Base-by-base conservation (phyloP, 2,888 invertebrate species). In the Ectemnius cavifrons region DNA sequence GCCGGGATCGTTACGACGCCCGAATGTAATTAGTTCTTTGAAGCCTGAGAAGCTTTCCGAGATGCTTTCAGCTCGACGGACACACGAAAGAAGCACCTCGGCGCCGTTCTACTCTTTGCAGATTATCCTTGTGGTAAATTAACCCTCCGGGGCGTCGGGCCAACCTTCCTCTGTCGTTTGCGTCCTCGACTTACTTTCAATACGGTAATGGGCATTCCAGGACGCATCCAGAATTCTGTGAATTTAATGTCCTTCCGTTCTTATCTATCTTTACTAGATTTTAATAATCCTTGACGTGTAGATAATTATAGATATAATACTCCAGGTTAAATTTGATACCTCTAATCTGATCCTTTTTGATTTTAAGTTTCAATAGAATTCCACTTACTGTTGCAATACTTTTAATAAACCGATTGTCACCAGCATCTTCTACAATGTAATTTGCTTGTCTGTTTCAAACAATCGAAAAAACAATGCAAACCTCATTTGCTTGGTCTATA, bases 11-110 rank as follows among this genome's bases (percentile, higher is more conserved):
- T 71, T 71, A 76, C 73, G 75, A 72, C n/a, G 52, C 37, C 67
- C 69, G 79, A 78, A 74, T 66, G 73, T 85, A 84, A 85, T 84
- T 83, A 84, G 75, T 73, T 83, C 80, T 85, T 84, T 78, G 78
- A 84, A 49, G 74, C 63, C 46, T 77, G 73, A 71, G 68, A 77
- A 70, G 63, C 65, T 11, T 37, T 37, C 37, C 37, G 37, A 6
- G 37, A 37, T 37, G 37, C 37, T 37, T 37, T 37, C 37, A 37
- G 8, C 37, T 6, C 37, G 37, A 37, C 37, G 37, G 37, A 6
- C 37, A 37, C 37, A 11, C 37, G 37, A 37, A 37, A 37, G 37
- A 37, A 37, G 11, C 37, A 37, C 37, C 37, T 11, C 37, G 8
- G 37, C 37, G 37, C 2, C 37, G 8, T 37, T 37, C 83, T 67